Conservation (phyloP, 2,113 vertebrate genomes). For the Megaptera novaeangliae region DNA sequence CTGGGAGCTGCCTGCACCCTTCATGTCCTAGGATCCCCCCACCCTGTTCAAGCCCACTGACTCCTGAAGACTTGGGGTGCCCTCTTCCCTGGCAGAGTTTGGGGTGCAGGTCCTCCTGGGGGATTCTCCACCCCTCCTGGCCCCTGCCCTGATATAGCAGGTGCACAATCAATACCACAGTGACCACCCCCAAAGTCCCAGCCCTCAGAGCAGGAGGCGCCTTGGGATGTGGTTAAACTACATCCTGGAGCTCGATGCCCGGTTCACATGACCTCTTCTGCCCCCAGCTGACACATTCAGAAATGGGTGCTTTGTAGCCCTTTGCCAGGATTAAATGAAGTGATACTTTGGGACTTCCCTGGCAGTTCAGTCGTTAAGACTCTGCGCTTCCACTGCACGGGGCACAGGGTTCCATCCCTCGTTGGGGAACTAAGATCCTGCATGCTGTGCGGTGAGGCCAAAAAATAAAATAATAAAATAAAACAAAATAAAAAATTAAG, state of each 20-base stretch:
- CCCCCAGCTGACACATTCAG: background rate
- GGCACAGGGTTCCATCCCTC: no score
- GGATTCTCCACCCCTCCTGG: background rate
- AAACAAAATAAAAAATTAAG: no score
- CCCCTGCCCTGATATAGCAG: background rate
- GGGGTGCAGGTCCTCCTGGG: background rate
- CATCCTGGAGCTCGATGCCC: background rate
- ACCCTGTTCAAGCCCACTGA: background rate
- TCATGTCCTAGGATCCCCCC: background rate
- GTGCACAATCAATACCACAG: no score
- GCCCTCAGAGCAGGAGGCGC: background rate
- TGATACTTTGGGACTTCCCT: no score
- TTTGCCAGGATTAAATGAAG: background rate
- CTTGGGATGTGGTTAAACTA: background rate
- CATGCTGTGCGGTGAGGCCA: no score
- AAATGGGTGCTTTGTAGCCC: background rate
- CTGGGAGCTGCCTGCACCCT: background rate
- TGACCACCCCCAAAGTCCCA: background rate
- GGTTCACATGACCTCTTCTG: background rate
- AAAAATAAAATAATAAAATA: no score
- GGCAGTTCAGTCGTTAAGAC: no score
- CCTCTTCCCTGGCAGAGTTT: background rate
- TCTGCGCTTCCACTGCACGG: no score
- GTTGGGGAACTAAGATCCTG: no score
- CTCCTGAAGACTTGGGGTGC: no score